Base-by-base conservation (phyloP, 2,113 vertebrate genomes). In the Columbina picui region DNA sequence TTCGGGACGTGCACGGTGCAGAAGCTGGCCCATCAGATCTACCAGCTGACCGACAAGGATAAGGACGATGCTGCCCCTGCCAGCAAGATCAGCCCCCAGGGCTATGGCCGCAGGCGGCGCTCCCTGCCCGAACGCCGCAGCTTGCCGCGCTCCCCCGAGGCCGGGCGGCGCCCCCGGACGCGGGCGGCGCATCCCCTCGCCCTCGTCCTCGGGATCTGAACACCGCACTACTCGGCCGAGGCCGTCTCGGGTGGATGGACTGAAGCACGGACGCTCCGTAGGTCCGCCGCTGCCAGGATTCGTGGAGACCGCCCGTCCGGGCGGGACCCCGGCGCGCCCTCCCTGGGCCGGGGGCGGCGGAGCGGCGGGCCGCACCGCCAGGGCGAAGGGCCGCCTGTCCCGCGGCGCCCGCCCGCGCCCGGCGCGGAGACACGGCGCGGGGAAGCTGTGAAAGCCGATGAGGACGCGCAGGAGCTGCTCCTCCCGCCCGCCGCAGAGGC, bases 1-100 rank as follows among this genome's bases (percentile, higher is more conserved):
- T 98, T 99, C 77, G 98, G 98, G 68, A 99, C 99, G 15, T 99
- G 99, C 97, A 98, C 98, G 2, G 98, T 99, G 94, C 99, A 99
- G 80, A 98, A 99, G 84, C 91, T 99, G 95, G 98, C 98, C 22
- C 98, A 99, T 83, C 98, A 98, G 70, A 97, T 99, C 97, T 98
- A 98, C 96, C 97, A 98, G 90, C 95, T 99, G 63, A 98, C 98
- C 14, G 98, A 98, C 97, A 98, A 98, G 93, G 82, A 97, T 5
- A 99, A 98, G 95, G 98, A 97, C 64, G 96, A 87, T 69, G 96
- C 64, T 16, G 99, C 99, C 15, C 99, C 99, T 2, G 15, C 89
- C 16, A 97, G 55, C 81, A 99, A 99, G 97, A 98, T 99, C 95
- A 99, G 98, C 80, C 98, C 99, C 0, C 97, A 98, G 34, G 99